Evolutionary conservation across 2,113 vertebrate genomes (phyloP), one percentile per base, ranked within the genome.

Genomic region (Fulica atra): DNA sequence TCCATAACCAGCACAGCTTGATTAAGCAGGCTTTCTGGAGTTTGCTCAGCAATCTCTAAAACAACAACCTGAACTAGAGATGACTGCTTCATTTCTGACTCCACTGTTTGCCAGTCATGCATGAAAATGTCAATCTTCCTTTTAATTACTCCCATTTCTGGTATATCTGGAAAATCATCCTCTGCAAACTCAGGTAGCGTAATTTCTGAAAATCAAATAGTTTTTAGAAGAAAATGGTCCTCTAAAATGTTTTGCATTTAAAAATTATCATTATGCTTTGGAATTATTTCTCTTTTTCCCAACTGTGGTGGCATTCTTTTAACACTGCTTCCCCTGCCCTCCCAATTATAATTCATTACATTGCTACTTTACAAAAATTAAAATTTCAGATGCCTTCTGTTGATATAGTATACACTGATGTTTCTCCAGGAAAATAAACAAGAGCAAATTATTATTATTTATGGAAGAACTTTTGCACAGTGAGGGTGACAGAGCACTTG

Each of bases 61-160:
- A 80, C 91, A 91, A 91, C 85, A 68, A 95, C n/a, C n/a, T 93
- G 95, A 86, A 95, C 17, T 18, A 53, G 80, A 79, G 95, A 60
- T 60, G 87, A 89, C 1, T 96, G 93, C 42, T 16, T 61, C 64
- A 99, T 74, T 72, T 51, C 26, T 6, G 78, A 2, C 92, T 98
- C 97, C 92, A 99, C 64, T 28, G 42, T 64, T 82, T 97, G 93
- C 99, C 99, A 99, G 18, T 93, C 73, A 24, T 38, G 0, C 31
- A 38, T 54, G 96, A 98, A 99, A 89, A 84, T 80, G 19, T 81
- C 89, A 56, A 98, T 53, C 29, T 97, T 96, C 20, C 89, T 74
- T 95, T 97, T 98, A 94, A 98, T 84, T 50, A 87, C 86, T 31
- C 98, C 92, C 96, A 99, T 99, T 97, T 99, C 99, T 38, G 98